Conservation (phyloP, 2,888 invertebrate species). For the Cordilura impudica region DNA sequence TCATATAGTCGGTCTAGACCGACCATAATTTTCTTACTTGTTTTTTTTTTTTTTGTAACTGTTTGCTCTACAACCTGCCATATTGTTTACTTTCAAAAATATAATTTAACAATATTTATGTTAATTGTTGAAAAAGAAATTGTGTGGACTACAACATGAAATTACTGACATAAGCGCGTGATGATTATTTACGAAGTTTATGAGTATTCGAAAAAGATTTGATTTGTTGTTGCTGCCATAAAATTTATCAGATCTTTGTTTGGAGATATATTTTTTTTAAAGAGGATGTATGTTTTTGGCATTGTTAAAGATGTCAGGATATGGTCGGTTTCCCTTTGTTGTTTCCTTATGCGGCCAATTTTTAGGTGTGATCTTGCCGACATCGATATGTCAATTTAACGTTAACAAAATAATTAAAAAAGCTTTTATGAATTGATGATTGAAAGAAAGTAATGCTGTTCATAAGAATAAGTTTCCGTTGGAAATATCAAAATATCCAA, state of each 20-base stretch:
- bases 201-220: conserved; percentile 19
- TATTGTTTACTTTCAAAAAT: conserved; percentile 41
- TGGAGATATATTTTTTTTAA: not conserved
- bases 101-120: conserved; percentile 32
- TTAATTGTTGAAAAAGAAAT: conserved; percentile 37
- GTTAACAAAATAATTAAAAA: not conserved
- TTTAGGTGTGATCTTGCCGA: conserved; percentile 57
- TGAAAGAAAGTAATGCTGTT: no score
- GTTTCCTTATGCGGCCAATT: conserved; percentile 35
- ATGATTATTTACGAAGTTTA: conserved; percentile 55
- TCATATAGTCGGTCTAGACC: no score
- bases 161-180: conserved; percentile 42
- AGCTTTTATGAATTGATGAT: not conserved
- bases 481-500: no score
- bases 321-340: conserved; percentile 30
- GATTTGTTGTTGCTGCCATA: conserved; percentile 23
- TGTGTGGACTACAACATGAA: no score
- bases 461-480: no score
- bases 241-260: conserved; percentile 49
- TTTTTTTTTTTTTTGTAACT: conserved; percentile 36
- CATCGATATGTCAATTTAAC: conserved; percentile 50
- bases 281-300: conserved; percentile 52
- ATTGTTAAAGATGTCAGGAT: conserved; percentile 52
- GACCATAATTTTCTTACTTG: no score
- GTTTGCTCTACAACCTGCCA: conserved; percentile 51